These are phyloP conservation scores for Cheilosia impressa DNA, from an alignment of 2,888 invertebrate genomes.

Conservation along the genomic window DNA sequence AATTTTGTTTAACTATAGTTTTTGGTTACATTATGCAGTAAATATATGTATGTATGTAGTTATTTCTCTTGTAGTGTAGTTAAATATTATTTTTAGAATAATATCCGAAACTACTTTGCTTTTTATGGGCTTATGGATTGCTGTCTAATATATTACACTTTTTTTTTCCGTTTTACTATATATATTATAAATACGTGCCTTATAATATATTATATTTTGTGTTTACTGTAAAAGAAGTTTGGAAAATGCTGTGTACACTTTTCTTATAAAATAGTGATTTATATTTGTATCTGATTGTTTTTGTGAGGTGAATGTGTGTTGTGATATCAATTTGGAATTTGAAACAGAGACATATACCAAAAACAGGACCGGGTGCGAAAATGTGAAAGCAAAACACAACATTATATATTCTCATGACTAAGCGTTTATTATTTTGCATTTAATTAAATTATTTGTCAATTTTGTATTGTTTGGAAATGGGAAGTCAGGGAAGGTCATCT, in stretches of 20 bases:
- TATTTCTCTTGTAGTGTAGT: constrained; percentile 2
- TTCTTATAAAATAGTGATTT: constrained; percentile 17
- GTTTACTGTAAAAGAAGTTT: background rate
- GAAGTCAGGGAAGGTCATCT: too few species aligned
- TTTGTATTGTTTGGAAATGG: too few species aligned
- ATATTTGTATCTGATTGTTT: constrained; percentile 5
- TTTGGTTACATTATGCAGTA: constrained; percentile 62
- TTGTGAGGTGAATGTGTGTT: background rate
- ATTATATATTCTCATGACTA: too few species aligned
- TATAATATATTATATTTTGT: background rate
- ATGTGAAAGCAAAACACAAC: background rate
- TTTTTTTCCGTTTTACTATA: background rate
- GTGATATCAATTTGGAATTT: background rate
- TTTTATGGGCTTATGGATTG: background rate
- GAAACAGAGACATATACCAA: background rate
- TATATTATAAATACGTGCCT: background rate
- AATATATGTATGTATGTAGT: constrained; percentile 31
- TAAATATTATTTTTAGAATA: constrained; percentile 7
- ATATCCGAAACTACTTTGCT: constrained; percentile 7
- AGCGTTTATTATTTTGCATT: too few species aligned
- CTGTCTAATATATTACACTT: constrained; percentile 36
- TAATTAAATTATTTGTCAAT: too few species aligned
- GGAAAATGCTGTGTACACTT: background rate
- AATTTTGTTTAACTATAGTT: constrained; percentile 53
- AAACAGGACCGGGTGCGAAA: background rate